A percentile compares a stretch with the other conserved stretches of the same genome.
phyloP scores from a whole-genome alignment of 2,888 invertebrate genomes.

The Thera obeliscata region DNA sequence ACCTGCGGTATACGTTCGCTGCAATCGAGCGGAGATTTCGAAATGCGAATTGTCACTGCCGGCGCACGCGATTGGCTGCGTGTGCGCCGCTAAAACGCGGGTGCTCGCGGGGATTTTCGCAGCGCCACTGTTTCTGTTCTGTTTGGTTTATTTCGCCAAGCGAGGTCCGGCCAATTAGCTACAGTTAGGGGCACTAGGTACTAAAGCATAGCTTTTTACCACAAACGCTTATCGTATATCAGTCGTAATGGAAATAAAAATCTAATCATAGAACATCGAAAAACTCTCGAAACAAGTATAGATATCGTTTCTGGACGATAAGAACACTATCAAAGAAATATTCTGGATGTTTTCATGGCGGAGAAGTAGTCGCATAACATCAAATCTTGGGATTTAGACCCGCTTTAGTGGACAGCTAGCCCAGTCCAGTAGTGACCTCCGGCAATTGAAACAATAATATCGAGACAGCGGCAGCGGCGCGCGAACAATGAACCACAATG shows the following conservation, averaged over 20 bases:
- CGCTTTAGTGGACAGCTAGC: conserved; percentile 20
- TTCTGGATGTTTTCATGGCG: background rate
- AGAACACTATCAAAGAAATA: background rate
- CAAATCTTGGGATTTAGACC: background rate
- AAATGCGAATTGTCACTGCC: conserved; percentile 68
- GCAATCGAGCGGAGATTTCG: conserved; percentile 66
- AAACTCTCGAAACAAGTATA: background rate
- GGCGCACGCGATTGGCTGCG: conserved; percentile 47
- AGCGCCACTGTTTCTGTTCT: conserved; percentile 69
- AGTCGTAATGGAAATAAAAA: background rate
- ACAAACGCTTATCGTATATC: background rate
- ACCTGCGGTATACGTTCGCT: conserved; percentile 52
- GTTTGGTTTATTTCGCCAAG: conserved; percentile 47
- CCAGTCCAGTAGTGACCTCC: conserved; percentile 37
- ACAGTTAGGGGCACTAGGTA: conserved; percentile 50
- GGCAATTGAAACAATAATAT: conserved; percentile 54
- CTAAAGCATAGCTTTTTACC: conserved; percentile 7
- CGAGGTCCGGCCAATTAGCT: conserved; percentile 50
- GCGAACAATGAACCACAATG: conserved; percentile 61
- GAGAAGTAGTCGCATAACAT: background rate
- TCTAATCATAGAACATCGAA: background rate
- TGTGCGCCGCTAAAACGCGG: conserved; percentile 66
- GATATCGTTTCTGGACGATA: background rate
- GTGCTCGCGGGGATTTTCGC: conserved; percentile 72
- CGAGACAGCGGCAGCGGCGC: conserved; percentile 28